Percentiles rank a stretch among this genome's conserved stretches.
phyloP scores from a whole-genome alignment of 2,888 invertebrate genomes.

The Agonopterix alstromeriana region DNA sequence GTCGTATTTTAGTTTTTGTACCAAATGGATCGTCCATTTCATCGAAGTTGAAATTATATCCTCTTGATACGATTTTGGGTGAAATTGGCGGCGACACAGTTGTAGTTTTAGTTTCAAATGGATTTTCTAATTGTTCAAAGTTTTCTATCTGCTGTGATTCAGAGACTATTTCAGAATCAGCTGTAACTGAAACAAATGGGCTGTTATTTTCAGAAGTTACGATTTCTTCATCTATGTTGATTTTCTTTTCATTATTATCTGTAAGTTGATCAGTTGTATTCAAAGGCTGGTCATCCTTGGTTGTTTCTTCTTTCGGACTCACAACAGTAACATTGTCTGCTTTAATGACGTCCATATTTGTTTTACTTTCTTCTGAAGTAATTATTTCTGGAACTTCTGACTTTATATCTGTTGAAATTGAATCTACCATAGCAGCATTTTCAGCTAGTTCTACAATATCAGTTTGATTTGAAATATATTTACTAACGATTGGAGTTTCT shows the following conservation, averaged over 20 bases:
- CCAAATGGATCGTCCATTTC: slow-evolving; percentile 59
- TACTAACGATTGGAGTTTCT: not conserved
- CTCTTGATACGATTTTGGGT: slow-evolving; percentile 48
- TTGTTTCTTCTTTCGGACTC: too few relatives aligned
- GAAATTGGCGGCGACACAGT: slow-evolving; percentile 33
- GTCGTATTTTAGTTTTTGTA: slow-evolving; percentile 50
- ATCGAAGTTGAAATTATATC: slow-evolving; percentile 62
- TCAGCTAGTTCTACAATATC: not conserved
- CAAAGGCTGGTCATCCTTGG: not conserved
- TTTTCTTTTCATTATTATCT: not conserved
- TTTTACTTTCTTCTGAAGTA: too few relatives aligned
- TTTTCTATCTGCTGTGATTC: slow-evolving; percentile 10
- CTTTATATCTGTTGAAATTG: too few relatives aligned
- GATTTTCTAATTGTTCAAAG: slow-evolving; percentile 21
- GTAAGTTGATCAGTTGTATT: not conserved
- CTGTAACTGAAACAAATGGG: slow-evolving; percentile 41
- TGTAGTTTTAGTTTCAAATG: slow-evolving; percentile 19
- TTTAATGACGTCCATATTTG: too few relatives aligned
- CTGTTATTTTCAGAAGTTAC: slow-evolving; percentile 43
- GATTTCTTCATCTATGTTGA: slow-evolving; percentile 32
- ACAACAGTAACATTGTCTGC: too few relatives aligned
- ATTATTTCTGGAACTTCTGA: too few relatives aligned
- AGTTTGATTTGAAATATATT: not conserved
- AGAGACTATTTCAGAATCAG: slow-evolving; percentile 18
- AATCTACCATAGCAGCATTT: not conserved